phyloP scores from a whole-genome alignment of 2,888 invertebrate species.

The Syritta pipiens region DNA sequence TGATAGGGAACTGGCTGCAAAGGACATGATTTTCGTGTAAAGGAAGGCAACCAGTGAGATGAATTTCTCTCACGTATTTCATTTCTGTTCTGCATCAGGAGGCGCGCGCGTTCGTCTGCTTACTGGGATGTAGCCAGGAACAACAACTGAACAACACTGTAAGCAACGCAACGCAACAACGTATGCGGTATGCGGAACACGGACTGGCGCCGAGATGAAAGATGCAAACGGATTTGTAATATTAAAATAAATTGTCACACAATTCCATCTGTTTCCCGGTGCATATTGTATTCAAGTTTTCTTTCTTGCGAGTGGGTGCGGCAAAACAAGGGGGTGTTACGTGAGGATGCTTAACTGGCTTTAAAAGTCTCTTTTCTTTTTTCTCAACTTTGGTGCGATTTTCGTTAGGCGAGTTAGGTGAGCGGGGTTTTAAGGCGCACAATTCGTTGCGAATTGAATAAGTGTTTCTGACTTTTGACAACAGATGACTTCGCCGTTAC shows the following conservation, averaged over 20 bases:
- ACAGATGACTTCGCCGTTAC: no score
- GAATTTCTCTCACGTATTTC: conserved; percentile 69
- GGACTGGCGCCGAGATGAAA: conserved; percentile 33
- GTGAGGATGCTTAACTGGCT: conserved; percentile 20
- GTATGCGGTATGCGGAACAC: conserved; percentile 27
- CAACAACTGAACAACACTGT: no score
- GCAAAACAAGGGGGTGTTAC: conserved; percentile 31
- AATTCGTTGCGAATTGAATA: no score
- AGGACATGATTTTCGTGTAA: neutral
- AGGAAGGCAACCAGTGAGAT: conserved; percentile 43
- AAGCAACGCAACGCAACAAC: conserved; percentile 13
- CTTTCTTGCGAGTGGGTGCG: no score
- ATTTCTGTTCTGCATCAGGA: conserved; percentile 59
- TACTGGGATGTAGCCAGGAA: no score
- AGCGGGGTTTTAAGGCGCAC: neutral
- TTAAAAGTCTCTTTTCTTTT: conserved; percentile 5
- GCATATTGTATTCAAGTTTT: conserved; percentile 19
- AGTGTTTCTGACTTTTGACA: no score
- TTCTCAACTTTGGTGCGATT: conserved; percentile 45
- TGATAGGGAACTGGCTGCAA: neutral
- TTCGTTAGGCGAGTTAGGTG: neutral
- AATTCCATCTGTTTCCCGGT: conserved; percentile 47
- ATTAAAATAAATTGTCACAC: conserved; percentile 61
- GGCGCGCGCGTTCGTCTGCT: no score
- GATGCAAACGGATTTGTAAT: conserved; percentile 55